Base-by-base conservation (phyloP, 2,888 invertebrate genomes). In the Drosophila pseudotalamancana region DNA sequence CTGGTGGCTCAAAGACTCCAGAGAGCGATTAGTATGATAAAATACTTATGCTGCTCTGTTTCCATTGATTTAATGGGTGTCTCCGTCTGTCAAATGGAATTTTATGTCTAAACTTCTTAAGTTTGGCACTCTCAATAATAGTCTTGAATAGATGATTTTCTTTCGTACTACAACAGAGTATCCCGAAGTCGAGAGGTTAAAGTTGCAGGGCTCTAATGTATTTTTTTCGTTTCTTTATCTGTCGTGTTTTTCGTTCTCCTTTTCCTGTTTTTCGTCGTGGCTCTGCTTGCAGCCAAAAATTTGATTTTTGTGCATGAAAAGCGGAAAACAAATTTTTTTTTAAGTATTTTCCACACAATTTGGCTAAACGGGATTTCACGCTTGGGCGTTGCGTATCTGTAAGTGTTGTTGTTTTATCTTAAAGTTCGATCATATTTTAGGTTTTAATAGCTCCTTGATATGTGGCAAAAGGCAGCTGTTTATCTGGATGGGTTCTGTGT, bases 21-120 rank as follows among this genome's bases (percentile, higher is more conserved):
- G 88, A 88, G 82, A 76, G 67, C 88, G 87, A 89, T 89, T 87
- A 88, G 88, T 88, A 86, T 86, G 85, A 88, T 85, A 88, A 85
- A 85, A 88, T 88, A 72, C 87, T 60, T 74, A 84, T 14, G 18
- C n/a, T 48, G 18, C 49, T 18, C 27, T 63, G 48, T 18, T n/a
- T 1, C 2, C 49, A 37, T 8, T 11, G 5, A 11, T 6, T 11
- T 6, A 29, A 8, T 23, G 29, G 27, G 21, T 23, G 18, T 35
- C 29, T 19, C 8, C 12, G n/a, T 5, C 12, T 6, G 4, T 3
- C 6, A 31, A 19, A 31, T n/a, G n/a, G n/a, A 11, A 12, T 4
- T 11, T 19, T 6, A 19, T 11, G 9, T 4, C 29, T 31, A 0
- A 4, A 19, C 5, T 45, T 3, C 11, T 12, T 3, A 19, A 31